A percentile compares a stretch with the other conserved stretches of the same genome.
These are phyloP conservation scores for Buphagus erythrorhynchus DNA, from an alignment of 2,797 vertebrate genomes.

Conservation along the genomic window DNA sequence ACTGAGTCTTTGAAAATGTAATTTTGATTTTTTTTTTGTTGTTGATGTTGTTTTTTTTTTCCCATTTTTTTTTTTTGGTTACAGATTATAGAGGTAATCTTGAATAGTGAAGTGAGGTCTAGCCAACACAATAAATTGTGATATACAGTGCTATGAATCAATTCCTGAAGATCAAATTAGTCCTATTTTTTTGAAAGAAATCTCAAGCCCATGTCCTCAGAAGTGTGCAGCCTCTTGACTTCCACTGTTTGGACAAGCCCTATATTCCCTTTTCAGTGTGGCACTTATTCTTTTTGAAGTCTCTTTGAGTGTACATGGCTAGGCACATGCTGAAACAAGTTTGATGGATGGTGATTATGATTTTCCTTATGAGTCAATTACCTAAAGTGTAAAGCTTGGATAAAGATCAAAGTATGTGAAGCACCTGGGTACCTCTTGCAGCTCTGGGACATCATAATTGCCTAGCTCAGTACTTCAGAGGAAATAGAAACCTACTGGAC, in stretches of 20 bases:
- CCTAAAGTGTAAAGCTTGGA: not conserved
- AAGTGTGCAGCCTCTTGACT: not conserved
- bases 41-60: no score
- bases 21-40: not conserved
- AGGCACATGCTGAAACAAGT: not conserved
- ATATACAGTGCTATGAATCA: not conserved
- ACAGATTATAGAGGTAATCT: not conserved
- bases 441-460: not conserved
- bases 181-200: not conserved
- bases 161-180: not conserved
- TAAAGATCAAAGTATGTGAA: not conserved
- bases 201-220: not conserved
- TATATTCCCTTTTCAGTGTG: not conserved
- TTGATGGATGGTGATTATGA: not conserved
- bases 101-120: not conserved
- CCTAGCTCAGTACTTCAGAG: not conserved
- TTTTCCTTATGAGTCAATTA: not conserved
- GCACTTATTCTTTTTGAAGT: not conserved
- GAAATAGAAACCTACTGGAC: not conserved
- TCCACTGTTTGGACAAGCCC: not conserved
- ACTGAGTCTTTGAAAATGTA: not conserved
- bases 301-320: not conserved
- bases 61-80: not conserved
- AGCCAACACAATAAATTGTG: not conserved
- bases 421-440: not conserved